phyloP scores from a whole-genome alignment of 2,888 invertebrate species.

The Camponotus fellah region DNA sequence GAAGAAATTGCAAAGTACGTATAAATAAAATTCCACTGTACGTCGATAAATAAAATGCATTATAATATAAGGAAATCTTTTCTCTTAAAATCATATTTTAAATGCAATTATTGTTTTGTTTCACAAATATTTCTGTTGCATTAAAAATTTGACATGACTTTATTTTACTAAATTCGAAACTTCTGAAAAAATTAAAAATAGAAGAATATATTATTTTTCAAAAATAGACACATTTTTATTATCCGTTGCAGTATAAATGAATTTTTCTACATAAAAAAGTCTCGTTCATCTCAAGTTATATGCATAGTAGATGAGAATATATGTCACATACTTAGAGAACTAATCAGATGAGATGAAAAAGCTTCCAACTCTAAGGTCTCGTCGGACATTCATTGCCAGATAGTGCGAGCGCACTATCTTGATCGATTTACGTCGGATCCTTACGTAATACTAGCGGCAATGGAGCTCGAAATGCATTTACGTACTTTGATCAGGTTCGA shows the following conservation, averaged over 20 bases:
- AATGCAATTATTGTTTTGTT: background rate
- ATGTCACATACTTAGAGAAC: background rate
- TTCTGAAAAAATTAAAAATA: background rate
- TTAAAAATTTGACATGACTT: background rate
- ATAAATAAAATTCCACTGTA: conserved; percentile 25
- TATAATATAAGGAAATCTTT: background rate
- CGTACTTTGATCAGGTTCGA: conserved; percentile 93
- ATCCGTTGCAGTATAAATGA: background rate
- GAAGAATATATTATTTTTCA: background rate
- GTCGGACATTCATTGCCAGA: conserved; percentile 43
- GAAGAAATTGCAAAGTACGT: conserved; percentile 22
- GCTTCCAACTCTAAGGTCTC: conserved; percentile 42
- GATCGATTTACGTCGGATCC: conserved; percentile 51
- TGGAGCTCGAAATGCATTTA: conserved; percentile 70
- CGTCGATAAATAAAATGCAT: conserved; percentile 19
- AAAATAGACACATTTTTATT: background rate
- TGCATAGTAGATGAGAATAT: background rate
- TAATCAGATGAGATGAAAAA: conserved; percentile 27
- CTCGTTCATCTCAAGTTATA: background rate
- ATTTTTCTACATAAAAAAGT: background rate
- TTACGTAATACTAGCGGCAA: conserved; percentile 60
- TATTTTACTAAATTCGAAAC: background rate
- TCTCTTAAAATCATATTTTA: conserved; percentile 22
- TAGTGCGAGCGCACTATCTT: conserved; percentile 43
- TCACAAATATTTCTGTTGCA: background rate